Evolutionary conservation across 2,797 vertebrate genomes (phyloP).

Genomic region (Sebastes ruberrimus): DNA sequence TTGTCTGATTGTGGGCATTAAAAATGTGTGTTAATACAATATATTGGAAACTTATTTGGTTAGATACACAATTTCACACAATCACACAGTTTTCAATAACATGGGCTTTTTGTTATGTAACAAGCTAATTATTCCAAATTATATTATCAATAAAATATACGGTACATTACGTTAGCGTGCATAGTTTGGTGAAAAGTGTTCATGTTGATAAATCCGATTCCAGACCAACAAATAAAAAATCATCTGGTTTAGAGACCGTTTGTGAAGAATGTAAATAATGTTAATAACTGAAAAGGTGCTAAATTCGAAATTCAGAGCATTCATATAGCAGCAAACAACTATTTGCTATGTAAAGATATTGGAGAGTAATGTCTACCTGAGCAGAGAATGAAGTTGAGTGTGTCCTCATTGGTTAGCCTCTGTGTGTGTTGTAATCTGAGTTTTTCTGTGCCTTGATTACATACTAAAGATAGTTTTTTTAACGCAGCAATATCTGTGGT

Average conservation of each 20-base stretch:
- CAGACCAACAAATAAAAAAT: not conserved
- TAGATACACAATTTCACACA: too few relatives aligned
- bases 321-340: too few relatives aligned
- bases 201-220: too few relatives aligned
- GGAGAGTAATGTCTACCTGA: too few relatives aligned
- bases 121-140: not conserved
- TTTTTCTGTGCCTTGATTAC: too few relatives aligned
- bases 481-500: not conserved
- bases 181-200: not conserved
- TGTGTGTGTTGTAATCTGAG: rapidly evolving
- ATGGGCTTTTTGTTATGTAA: not conserved
- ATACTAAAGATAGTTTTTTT: not conserved
- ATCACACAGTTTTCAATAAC: too few relatives aligned
- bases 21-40: not conserved
- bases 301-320: too few relatives aligned
- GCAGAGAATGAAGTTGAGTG: too few relatives aligned
- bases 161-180: not conserved
- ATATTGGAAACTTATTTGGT: too few relatives aligned
- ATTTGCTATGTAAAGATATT: too few relatives aligned
- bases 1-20: not conserved
- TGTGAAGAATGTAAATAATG: not conserved
- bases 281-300: rapidly evolving
- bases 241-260: not conserved
- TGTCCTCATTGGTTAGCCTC: too few relatives aligned
- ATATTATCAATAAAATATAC: not conserved